Conservation (phyloP, 2,888 invertebrate species). For the Drosophila borealis region DNA sequence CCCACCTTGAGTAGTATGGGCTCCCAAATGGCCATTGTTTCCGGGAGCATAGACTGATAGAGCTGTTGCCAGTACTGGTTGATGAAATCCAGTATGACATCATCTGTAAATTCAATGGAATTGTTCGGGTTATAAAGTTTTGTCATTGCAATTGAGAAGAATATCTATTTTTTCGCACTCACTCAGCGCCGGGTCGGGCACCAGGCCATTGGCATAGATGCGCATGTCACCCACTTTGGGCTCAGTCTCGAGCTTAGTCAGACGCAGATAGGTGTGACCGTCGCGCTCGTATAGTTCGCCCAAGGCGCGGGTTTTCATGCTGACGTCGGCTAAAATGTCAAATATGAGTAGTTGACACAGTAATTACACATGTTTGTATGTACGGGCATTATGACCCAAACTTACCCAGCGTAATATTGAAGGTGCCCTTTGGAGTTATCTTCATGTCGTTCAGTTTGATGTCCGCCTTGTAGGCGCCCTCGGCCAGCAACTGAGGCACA, state of each 20-base stretch:
- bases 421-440: slow-evolving; percentile 87
- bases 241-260: slow-evolving; percentile 87
- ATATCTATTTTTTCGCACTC: slow-evolving; percentile 82
- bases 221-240: slow-evolving; percentile 89
- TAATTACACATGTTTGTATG: slow-evolving; percentile 15
- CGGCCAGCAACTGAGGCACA: slow-evolving; percentile 86
- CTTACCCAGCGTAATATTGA: slow-evolving; percentile 88
- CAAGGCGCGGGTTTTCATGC: slow-evolving; percentile 86
- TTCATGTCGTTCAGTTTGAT: slow-evolving; percentile 88
- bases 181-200: slow-evolving; percentile 89
- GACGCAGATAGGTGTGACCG: slow-evolving; percentile 86
- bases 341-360: background rate
- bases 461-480: slow-evolving; percentile 87
- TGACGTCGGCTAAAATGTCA: slow-evolving; percentile 86
- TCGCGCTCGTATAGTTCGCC: slow-evolving; percentile 87
- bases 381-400: slow-evolving; percentile 31
- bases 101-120: slow-evolving; percentile 58
- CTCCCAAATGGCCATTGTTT: slow-evolving; percentile 82
- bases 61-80: slow-evolving; percentile 87
- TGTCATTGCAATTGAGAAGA: background rate
- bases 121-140: no score
- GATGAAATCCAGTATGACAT: slow-evolving; percentile 84
- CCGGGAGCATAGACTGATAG: slow-evolving; percentile 86
- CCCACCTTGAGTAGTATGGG: slow-evolving; percentile 77
- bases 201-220: slow-evolving; percentile 87